Evolutionary conservation across 2,888 invertebrate genomes (phyloP).

Genomic region (Hyposoter didymator): DNA sequence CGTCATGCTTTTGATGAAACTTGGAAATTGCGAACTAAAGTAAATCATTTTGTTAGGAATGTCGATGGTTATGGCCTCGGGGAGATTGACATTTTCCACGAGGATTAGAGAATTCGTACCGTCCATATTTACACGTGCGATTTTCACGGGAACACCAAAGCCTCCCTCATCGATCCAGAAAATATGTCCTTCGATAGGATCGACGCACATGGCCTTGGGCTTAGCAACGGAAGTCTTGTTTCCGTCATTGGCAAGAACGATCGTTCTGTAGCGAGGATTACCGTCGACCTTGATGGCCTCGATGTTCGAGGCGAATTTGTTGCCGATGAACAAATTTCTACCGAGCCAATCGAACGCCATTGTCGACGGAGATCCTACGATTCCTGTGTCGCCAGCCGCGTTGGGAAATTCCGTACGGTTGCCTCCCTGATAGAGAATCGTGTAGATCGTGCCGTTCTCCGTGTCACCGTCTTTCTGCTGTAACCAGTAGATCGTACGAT

Average conservation of each 20-base stretch:
- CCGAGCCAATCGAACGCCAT: conserved; percentile 99
- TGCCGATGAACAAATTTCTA: conserved; percentile 96
- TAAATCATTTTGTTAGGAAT: conserved; percentile 93
- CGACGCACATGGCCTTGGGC: conserved; percentile 94
- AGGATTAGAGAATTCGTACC: conserved; percentile 92
- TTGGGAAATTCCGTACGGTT: conserved; percentile 93
- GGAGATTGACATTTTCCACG: conserved; percentile 89
- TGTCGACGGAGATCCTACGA: conserved; percentile 95
- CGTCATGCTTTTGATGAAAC: conserved; percentile 89
- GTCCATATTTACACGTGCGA: conserved; percentile 97
- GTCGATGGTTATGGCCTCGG: conserved; percentile 95
- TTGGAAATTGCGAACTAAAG: conserved; percentile 93
- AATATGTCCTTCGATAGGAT: conserved; percentile 94
- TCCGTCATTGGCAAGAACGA: conserved; percentile 96
- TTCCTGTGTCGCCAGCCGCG: conserved; percentile 88
- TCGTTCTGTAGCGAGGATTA: conserved; percentile 92
- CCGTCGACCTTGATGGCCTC: conserved; percentile 95
- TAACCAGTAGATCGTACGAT: conserved; percentile 94
- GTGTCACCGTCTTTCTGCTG: conserved; percentile 90
- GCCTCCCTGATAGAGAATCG: conserved; percentile 93
- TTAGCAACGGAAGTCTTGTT: conserved; percentile 93
- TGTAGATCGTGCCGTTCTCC: conserved; percentile 94
- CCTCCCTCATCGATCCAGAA: conserved; percentile 99
- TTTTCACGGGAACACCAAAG: conserved; percentile 94
- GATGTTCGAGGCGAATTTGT: conserved; percentile 94